These are phyloP conservation scores for Pherbina coryleti DNA, from an alignment of 2,888 invertebrate genomes.

Conservation along the genomic window DNA sequence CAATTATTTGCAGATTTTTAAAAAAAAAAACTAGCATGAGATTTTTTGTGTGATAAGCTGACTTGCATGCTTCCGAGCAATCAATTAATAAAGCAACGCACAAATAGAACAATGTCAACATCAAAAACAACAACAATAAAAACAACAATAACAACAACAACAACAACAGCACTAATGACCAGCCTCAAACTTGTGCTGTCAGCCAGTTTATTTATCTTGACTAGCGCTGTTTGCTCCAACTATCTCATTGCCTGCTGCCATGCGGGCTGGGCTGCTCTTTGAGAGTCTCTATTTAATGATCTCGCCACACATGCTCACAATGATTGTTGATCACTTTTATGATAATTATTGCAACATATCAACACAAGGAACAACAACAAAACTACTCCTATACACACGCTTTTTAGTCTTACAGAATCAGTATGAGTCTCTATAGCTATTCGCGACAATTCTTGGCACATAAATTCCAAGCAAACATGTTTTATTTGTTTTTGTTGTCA, in stretches of 20 bases:
- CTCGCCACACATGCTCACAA: not conserved
- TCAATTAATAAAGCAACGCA: not conserved
- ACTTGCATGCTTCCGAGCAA: too few species aligned
- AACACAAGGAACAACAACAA: not conserved
- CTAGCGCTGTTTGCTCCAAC: too few species aligned
- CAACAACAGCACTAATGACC: not conserved
- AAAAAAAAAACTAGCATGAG: too few species aligned
- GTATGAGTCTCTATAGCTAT: too few species aligned
- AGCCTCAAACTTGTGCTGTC: not conserved
- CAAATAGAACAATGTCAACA: not conserved
- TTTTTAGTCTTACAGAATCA: too few species aligned
- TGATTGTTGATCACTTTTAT: not conserved
- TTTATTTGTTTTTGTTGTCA: not conserved
- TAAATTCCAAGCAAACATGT: not conserved
- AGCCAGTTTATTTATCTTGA: not conserved
- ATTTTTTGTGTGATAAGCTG: too few species aligned
- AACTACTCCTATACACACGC: too few species aligned
- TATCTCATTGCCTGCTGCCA: too few species aligned
- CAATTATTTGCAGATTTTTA: too few species aligned
- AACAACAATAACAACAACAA: not conserved
- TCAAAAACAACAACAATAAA: not conserved
- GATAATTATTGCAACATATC: conserved; percentile 13
- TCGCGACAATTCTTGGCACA: not conserved
- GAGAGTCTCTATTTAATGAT: not conserved
- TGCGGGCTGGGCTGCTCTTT: not conserved